phyloP scores from a whole-genome alignment of 1,140 invertebrate genomes.

The Solenopsis fugax region DNA sequence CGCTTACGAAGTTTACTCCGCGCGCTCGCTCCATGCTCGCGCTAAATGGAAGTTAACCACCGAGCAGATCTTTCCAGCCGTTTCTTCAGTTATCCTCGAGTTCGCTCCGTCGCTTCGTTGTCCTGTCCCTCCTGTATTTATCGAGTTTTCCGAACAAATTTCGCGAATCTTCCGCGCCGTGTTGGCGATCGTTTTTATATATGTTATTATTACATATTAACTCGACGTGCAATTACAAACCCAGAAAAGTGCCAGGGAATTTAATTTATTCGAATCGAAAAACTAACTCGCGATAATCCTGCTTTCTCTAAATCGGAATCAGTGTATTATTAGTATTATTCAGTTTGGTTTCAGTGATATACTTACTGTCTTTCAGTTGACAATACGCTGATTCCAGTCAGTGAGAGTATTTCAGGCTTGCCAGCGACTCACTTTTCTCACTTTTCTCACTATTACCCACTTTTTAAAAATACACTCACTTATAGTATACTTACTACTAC shows the following conservation, averaged over 20 bases:
- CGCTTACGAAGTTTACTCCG: conserved; percentile 69
- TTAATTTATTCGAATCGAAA: neutral
- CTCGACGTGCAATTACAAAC: neutral
- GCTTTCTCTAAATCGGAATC: neutral
- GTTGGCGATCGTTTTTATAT: neutral
- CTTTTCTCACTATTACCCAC: too few species aligned
- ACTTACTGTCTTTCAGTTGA: too few species aligned
- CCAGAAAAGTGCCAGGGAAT: neutral
- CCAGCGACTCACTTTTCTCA: too few species aligned
- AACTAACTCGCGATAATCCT: neutral
- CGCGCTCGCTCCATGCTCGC: conserved; percentile 33
- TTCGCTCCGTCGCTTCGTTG: conserved; percentile 38
- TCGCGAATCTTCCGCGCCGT: neutral
- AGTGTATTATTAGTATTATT: too few species aligned
- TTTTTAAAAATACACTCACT: too few species aligned
- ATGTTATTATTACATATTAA: neutral
- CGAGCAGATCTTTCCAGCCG: conserved; percentile 44
- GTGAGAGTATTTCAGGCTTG: too few species aligned
- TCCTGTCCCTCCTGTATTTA: conserved; percentile 35
- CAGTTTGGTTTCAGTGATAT: too few species aligned
- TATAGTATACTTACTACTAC: too few species aligned
- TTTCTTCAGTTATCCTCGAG: conserved; percentile 42
- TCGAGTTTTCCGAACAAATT: conserved; percentile 51
- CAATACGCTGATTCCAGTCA: too few species aligned
- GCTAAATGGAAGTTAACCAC: conserved; percentile 68